Evolutionary conservation across 1,140 invertebrate genomes (phyloP).

Genomic region (Helicoverpa zea): DNA sequence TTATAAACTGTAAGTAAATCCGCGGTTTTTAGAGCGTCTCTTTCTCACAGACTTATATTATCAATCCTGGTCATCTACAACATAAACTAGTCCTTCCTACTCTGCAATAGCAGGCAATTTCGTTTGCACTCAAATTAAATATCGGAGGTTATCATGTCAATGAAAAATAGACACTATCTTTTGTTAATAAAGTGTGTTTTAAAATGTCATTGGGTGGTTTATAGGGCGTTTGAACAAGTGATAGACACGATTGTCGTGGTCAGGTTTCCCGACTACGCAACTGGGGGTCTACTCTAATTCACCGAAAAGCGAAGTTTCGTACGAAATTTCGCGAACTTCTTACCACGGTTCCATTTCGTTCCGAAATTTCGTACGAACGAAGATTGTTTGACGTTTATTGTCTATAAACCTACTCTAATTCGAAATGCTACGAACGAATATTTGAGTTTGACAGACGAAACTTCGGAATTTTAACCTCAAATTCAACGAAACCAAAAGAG

Average conservation of each 20-base stretch:
- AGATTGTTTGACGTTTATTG: too few relatives aligned
- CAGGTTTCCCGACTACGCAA: slow-evolving; percentile 64
- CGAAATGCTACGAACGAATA: too few relatives aligned
- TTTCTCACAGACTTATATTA: slow-evolving; percentile 67
- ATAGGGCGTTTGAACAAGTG: slow-evolving; percentile 46
- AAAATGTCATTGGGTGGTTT: slow-evolving; percentile 37
- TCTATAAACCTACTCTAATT: too few relatives aligned
- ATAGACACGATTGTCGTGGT: slow-evolving; percentile 55
- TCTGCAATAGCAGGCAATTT: slow-evolving; percentile 39
- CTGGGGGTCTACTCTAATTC: too few relatives aligned
- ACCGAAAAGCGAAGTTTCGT: too few relatives aligned
- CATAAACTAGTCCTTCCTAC: slow-evolving; percentile 34
- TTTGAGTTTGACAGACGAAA: too few relatives aligned
- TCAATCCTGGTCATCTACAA: slow-evolving; percentile 36
- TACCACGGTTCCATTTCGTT: too few relatives aligned
- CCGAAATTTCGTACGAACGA: too few relatives aligned
- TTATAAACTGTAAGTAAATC: slow-evolving; percentile 50
- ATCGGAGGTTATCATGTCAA: slow-evolving; percentile 38
- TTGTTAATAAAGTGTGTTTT: slow-evolving; percentile 32
- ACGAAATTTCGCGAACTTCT: too few relatives aligned
- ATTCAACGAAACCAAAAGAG: too few relatives aligned
- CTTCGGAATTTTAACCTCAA: too few relatives aligned
- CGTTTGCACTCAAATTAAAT: slow-evolving; percentile 8
- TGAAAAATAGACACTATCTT: slow-evolving; percentile 42
- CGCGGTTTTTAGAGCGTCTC: slow-evolving; percentile 69